Base-by-base conservation (phyloP, 2,888 invertebrate species). In the Brachycybe producta region DNA sequence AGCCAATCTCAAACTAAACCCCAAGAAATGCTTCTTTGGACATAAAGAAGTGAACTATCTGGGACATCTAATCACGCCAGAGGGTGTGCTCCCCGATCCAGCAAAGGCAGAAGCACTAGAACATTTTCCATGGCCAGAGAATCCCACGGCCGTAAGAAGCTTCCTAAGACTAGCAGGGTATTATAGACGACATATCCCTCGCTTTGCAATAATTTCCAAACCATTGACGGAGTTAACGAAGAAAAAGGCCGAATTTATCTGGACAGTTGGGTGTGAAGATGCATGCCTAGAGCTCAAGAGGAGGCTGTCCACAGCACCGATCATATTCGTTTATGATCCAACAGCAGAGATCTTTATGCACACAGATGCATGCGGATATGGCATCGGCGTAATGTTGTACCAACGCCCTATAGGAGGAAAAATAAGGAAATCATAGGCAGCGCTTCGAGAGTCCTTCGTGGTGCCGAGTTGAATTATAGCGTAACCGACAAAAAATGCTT, bases 81-180 rank as follows among this genome's bases (percentile, higher is more conserved):
- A 34, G 2, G 13, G 5, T n/a, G n/a, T 45, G 2, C 2, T 23
- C 17, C 45, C 45, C 15, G 8, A 13, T 2, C 2, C 5, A 21
- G 19, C n/a, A 8, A 48, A 48, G 26, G n/a, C 11, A 2, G 39
- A 26, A 27, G 48, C 48, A 2, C 7, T 48, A 15, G 8, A 48
- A 13, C 5, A 21, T 1, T 48, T 11, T 38, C 17, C 48, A 2
- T 7, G 3, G 1, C 48, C 48, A 15, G 11, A 24, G 15, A 28
- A 21, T 27, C n/a, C 27, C 1, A 48, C 38, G 28, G 27, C 38
- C 17, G 24, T 48, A 1, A 26, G 40, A 27, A 4, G n/a, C 13
- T 48, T 48, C 19, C 19, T 48, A 15, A 40, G 48, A n/a, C 13
- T 48, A 24, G 27, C 48, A 3, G 32, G 32, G 2, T 48, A 30